Evolutionary conservation across 1,140 invertebrate species (phyloP).

Genomic region (Harlomillsia oculata): DNA sequence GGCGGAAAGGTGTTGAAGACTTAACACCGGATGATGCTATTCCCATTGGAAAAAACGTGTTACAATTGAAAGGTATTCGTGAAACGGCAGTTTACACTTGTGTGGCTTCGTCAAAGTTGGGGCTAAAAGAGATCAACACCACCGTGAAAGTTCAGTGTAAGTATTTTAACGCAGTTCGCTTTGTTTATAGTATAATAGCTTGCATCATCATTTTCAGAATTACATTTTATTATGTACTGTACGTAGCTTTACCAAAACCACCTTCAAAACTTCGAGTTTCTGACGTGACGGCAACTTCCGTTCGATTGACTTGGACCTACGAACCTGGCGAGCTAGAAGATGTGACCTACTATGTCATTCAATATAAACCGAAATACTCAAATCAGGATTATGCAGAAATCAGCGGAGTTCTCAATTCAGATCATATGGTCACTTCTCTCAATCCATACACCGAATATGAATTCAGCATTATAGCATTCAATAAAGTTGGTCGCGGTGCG

Average conservation of each 20-base stretch:
- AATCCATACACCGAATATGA: conserved; percentile 94
- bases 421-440: conserved; percentile 76
- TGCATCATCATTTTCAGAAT: not conserved
- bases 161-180: conserved; percentile 39
- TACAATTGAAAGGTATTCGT: conserved; percentile 72
- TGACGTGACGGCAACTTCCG: conserved; percentile 84
- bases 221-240: not conserved
- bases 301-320: conserved; percentile 82
- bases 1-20: conserved; percentile 75
- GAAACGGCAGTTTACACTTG: conserved; percentile 92
- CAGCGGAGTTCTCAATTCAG: conserved; percentile 81
- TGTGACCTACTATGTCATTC: conserved; percentile 85
- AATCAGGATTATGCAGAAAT: conserved; percentile 55
- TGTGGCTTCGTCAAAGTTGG: conserved; percentile 84
- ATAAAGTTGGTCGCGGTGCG: conserved; percentile 79
- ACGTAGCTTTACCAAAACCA: conserved; percentile 69
- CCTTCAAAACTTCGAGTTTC: conserved; percentile 78
- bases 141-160: conserved; percentile 91
- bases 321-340: conserved; percentile 62
- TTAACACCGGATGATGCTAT: conserved; percentile 75
- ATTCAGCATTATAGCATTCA: conserved; percentile 89
- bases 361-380: conserved; percentile 81
- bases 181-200: not conserved
- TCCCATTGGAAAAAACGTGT: conserved; percentile 72
- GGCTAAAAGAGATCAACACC: conserved; percentile 74